Evolutionary conservation across 1,140 invertebrate genomes (phyloP), one percentile per base, ranked within the genome.

Genomic region (Drosophila takahashii): DNA sequence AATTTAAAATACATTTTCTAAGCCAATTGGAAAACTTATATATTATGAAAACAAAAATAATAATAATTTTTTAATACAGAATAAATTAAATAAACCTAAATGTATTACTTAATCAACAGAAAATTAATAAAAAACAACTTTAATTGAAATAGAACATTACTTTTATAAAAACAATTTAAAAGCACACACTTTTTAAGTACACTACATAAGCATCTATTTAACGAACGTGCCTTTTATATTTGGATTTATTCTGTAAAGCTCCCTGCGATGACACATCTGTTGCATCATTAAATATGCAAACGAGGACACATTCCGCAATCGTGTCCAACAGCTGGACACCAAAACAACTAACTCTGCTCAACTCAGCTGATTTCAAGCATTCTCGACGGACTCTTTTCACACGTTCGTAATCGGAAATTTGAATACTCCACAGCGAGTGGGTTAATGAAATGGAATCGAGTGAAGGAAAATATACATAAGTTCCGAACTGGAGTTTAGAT

Each of bases 381-480:
- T 64, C 45, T 47, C 10, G 3, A 39, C 15, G 29, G 39, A 45
- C 50, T 57, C 54, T 64, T 59, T 81, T 86, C 77, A 77, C 80
- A 85, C 73, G 73, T 80, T 74, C 48, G 54, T 29, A 59, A 78
- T 79, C 44, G 59, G 83, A 75, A 81, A 85, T 85, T 75, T 66
- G 83, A 86, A 56, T 26, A 70, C 29, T 42, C 3, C 5, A 37
- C n/a, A 50, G 15, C 18, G 7, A 58, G 44, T 32, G 58, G 32
- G 65, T 77, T 77, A 73, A 81, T 81, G 60, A 66, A 79, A 65
- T 9, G 41, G 13, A 54, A 52, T 52, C 27, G 15, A 60, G 37
- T 41, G 27, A 13, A 37, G 18, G 3, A 4, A 9, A 27, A 32
- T 32, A 9, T 13, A 45, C 11, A 8, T 11, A 4, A 29, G 16